These are phyloP conservation scores for Drosophila chauvacae DNA, from an alignment of 1,140 invertebrate genomes.

Conservation along the genomic window DNA sequence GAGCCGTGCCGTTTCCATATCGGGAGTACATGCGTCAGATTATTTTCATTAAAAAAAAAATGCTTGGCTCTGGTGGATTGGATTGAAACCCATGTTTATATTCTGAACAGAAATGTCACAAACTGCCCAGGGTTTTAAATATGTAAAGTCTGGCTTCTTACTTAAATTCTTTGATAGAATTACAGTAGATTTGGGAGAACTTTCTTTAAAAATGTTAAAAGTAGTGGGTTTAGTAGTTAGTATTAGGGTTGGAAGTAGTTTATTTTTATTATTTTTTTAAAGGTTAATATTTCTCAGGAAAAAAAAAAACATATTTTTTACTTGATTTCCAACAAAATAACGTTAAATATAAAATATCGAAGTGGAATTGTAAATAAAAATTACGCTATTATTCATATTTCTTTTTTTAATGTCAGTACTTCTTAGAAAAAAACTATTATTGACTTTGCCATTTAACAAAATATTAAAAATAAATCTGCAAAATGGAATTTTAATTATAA, in stretches of 20 bases:
- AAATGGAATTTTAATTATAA: too few relatives aligned
- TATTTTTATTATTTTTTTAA: not conserved
- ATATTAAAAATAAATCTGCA: too few relatives aligned
- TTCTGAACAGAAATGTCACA: constrained; percentile 8
- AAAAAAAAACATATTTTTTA: too few relatives aligned
- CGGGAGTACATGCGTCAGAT: not conserved
- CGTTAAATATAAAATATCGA: too few relatives aligned
- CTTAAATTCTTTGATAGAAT: not conserved
- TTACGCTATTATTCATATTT: too few relatives aligned
- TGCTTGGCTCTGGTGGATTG: not conserved
- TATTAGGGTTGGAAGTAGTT: too few relatives aligned
- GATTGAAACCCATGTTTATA: not conserved
- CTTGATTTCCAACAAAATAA: too few relatives aligned
- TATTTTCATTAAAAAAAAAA: not conserved
- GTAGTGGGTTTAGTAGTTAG: too few relatives aligned
- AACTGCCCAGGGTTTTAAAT: not conserved
- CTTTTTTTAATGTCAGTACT: too few relatives aligned
- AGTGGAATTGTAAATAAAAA: too few relatives aligned
- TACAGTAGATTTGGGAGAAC: not conserved
- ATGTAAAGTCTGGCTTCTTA: not conserved
- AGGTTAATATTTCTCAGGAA: not conserved
- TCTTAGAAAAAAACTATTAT: too few relatives aligned
- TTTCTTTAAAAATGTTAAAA: not conserved
- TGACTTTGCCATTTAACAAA: too few relatives aligned
- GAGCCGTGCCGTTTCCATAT: constrained; percentile 11